A percentile compares a stretch with the other conserved stretches of the same genome.
These are phyloP conservation scores for Calameuta idolon DNA, from an alignment of 2,888 invertebrate species.

Conservation along the genomic window DNA sequence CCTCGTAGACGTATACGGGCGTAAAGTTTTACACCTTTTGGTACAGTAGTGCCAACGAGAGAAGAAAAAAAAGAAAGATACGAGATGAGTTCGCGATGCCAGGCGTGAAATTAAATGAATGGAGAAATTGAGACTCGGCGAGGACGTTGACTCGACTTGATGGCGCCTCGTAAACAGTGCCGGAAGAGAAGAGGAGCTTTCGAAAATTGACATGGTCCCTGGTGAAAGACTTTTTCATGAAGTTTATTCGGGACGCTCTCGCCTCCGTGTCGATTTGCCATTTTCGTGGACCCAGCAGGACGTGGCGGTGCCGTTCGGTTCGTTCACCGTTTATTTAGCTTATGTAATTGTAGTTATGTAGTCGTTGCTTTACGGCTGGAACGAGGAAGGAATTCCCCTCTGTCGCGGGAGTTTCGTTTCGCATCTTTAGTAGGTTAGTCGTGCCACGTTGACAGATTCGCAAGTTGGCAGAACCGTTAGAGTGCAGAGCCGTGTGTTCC, in stretches of 20 bases:
- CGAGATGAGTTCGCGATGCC: neutral
- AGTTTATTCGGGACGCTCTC: conserved; percentile 19
- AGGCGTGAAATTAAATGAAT: conserved; percentile 30
- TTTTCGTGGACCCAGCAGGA: neutral
- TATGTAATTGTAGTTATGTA: neutral
- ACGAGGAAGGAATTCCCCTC: neutral
- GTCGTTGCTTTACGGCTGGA: neutral
- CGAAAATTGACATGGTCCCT: conserved; percentile 29
- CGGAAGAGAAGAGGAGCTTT: conserved; percentile 34
- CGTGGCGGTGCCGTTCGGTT: neutral
- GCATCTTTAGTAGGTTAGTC: conserved; percentile 55
- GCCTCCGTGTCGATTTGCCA: neutral
- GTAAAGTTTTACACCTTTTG: neutral
- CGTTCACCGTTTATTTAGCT: neutral
- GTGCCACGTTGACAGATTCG: conserved; percentile 33
- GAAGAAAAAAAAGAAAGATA: neutral
- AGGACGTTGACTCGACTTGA: conserved; percentile 36
- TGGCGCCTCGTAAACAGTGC: conserved; percentile 32
- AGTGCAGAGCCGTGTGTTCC: neutral
- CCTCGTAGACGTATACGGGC: neutral
- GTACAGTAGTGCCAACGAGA: neutral
- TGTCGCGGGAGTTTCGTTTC: neutral
- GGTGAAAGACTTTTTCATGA: conserved; percentile 34
- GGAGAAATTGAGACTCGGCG: conserved; percentile 34
- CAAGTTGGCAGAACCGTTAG: neutral